phyloP scores from a whole-genome alignment of 2,113 vertebrate genomes.

The Limanda limanda region DNA sequence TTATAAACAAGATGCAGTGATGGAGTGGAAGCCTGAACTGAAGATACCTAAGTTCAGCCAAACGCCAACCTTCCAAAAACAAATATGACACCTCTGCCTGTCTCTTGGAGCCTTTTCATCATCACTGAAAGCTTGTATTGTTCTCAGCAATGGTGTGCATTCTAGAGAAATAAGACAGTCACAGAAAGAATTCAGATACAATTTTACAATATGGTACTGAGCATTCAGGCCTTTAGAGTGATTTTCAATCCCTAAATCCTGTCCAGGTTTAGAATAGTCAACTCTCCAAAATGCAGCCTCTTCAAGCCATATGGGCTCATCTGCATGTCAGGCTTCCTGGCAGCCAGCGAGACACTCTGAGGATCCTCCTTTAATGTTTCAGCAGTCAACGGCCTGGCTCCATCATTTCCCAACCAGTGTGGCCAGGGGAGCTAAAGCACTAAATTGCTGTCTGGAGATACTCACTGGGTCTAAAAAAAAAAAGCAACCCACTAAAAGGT shows the following conservation, averaged over 20 bases:
- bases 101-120: neutral
- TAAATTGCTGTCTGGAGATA: slow-evolving; percentile 79
- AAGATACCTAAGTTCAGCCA: neutral
- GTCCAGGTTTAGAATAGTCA: slow-evolving; percentile 10
- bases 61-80: slow-evolving; percentile 14
- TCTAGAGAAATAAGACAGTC: slow-evolving; percentile 14
- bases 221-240: slow-evolving; percentile 4
- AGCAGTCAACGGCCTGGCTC: slow-evolving; percentile 52
- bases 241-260: slow-evolving; percentile 13
- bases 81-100: slow-evolving; percentile 7
- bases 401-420: slow-evolving; percentile 65
- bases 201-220: neutral
- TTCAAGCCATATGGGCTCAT: slow-evolving; percentile 66
- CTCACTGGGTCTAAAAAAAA: slow-evolving; percentile 63
- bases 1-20: neutral
- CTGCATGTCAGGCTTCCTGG: slow-evolving; percentile 62
- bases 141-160: slow-evolving; percentile 2
- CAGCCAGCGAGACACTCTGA: slow-evolving; percentile 33
- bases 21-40: neutral
- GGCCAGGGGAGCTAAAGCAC: slow-evolving; percentile 69
- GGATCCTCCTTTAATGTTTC: slow-evolving; percentile 69
- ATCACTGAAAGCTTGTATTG: slow-evolving; percentile 13
- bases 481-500: slow-evolving; percentile 53
- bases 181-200: neutral
- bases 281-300: slow-evolving; percentile 37